Base-by-base conservation (phyloP, 2,888 invertebrate genomes). In the Emmelina monodactyla region DNA sequence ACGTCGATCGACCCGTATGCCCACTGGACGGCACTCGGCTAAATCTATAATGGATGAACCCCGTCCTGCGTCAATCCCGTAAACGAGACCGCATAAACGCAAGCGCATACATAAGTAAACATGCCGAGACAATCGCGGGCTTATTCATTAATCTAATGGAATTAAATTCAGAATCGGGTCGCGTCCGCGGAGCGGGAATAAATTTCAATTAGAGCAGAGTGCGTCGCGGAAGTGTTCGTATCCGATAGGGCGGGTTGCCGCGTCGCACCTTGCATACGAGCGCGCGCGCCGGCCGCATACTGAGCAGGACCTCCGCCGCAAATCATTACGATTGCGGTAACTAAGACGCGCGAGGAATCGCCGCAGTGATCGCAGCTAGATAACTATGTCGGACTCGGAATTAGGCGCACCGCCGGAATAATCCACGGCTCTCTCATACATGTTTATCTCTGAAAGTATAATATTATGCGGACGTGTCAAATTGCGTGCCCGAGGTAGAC, bases 31-130 rank as follows among this genome's bases (percentile, higher is more conserved):
- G 60, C 67, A 66, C 63, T 54, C 54, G 47, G 59, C 59, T 57
- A 69, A 63, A 76, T 78, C 73, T 79, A 73, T 79, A 75, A 79
- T 78, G 76, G 75, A 78, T 76, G 76, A 79, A 72, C 59, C 64
- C 60, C 58, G 64, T 67, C 70, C 62, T 57, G 63, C 60, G 73
- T 69, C 71, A 66, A 61, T 68, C 70, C 63, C 59, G 69, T 62
- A 67, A 70, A 72, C 72, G 70, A 71, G 70, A 70, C 60, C 68
- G 71, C 66, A 69, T 69, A 65, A 65, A 57, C 60, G 52, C 58
- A 51, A 49, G 51, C 62, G 59, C 69, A 69, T 69, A 62, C 63
- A 62, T 64, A 65, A 66, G 58, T 53, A 59, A 64, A 56, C 53
- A 46, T 44, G 41, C 42, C 41, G 50, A 49, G 48, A 58, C 55